phyloP scores from a whole-genome alignment of 2,113 vertebrate genomes.

The Anseranas semipalmata region DNA sequence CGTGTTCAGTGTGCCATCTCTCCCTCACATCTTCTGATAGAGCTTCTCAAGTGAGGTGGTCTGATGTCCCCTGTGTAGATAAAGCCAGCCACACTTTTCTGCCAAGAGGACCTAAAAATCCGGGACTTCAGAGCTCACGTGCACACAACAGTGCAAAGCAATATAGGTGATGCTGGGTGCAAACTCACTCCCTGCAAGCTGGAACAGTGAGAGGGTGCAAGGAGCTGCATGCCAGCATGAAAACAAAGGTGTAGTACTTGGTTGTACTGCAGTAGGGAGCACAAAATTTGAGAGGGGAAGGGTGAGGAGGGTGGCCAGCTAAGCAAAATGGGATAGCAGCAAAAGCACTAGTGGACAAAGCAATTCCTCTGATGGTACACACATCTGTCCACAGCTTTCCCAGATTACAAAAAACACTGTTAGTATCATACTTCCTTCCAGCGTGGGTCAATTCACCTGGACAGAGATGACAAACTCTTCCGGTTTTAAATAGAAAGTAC shows the following conservation, averaged over 20 bases:
- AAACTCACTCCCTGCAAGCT: neutral
- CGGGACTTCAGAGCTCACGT: neutral
- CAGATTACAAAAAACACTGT: neutral
- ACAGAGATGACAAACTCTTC: conserved; percentile 1
- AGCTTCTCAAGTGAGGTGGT: neutral
- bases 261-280: neutral
- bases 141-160: neutral
- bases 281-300: neutral
- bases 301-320: neutral
- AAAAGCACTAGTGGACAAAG: neutral
- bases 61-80: neutral
- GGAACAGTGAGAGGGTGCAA: neutral
- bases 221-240: neutral
- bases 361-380: neutral
- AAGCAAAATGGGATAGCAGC: neutral
- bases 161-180: too few relatives aligned
- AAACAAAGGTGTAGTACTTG: neutral
- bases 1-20: neutral
- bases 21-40: neutral
- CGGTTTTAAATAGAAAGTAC: conserved; percentile 51
- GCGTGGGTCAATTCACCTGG: neutral
- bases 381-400: neutral
- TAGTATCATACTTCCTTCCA: neutral
- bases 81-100: neutral
- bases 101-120: neutral